Percentiles rank a stretch among this genome's conserved stretches.
Evolutionary conservation across 2,888 invertebrate genomes (phyloP).

Genomic region (Acrobasis suavella): DNA sequence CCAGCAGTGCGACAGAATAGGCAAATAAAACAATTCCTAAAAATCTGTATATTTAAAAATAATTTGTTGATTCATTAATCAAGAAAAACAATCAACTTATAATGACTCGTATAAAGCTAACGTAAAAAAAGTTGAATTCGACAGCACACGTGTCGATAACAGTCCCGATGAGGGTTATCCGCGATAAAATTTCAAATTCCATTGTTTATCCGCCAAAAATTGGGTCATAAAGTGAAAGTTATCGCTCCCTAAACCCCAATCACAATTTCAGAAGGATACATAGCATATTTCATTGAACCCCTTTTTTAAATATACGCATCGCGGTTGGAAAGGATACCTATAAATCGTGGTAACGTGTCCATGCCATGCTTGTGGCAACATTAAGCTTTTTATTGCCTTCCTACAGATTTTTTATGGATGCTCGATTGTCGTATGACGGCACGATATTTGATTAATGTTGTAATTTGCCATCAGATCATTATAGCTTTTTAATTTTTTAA

Average conservation of each 20-base stretch:
- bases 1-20: too few species aligned
- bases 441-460: conserved; percentile 30
- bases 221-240: conserved; percentile 73
- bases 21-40: too few species aligned
- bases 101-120: conserved; percentile 40
- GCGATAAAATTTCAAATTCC: conserved; percentile 70
- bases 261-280: conserved; percentile 71
- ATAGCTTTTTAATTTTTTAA: too few species aligned
- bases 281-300: conserved; percentile 62
- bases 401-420: conserved; percentile 34
- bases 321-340: conserved; percentile 60
- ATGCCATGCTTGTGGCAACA: conserved; percentile 46
- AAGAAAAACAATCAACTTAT: conserved; percentile 27
- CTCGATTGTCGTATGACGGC: conserved; percentile 31
- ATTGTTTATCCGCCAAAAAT: conserved; percentile 75
- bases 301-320: conserved; percentile 53
- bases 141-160: conserved; percentile 47
- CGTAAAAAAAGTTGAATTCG: conserved; percentile 37
- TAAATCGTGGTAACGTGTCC: conserved; percentile 61
- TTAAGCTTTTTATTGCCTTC: conserved; percentile 42
- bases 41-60: too few species aligned
- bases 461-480: background rate
- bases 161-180: conserved; percentile 38
- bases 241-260: conserved; percentile 75
- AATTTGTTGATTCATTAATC: background rate